These are phyloP conservation scores for Mustela erminea DNA, from an alignment of 2,797 vertebrate genomes.

Conservation along the genomic window DNA sequence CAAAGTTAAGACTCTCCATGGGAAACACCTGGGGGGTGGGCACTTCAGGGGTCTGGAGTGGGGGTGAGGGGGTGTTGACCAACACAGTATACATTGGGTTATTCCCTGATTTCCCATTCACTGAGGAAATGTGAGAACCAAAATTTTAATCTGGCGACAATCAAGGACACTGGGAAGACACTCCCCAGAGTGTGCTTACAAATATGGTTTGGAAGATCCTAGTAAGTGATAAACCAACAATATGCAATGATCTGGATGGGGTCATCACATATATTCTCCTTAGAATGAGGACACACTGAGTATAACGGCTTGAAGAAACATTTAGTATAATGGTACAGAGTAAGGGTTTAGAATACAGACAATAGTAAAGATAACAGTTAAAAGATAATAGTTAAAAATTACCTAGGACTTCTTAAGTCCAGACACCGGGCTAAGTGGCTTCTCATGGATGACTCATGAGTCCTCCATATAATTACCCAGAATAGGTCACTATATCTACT, in stretches of 20 bases:
- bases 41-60: not conserved
- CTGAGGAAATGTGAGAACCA: not conserved
- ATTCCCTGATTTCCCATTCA: not conserved
- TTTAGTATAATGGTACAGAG: not conserved
- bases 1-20: not conserved
- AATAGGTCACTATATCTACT: not conserved
- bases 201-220: not conserved
- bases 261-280: not conserved
- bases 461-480: not conserved
- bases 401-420: not conserved
- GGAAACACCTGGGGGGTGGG: not conserved
- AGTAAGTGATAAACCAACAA: not conserved
- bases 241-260: not conserved
- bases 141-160: not conserved
- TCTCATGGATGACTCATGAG: not conserved
- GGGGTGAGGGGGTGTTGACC: too few species aligned
- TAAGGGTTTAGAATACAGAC: not conserved
- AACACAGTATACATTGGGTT: not conserved
- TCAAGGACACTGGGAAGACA: not conserved
- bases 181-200: slow-evolving; percentile 5
- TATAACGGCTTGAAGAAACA: not conserved
- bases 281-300: not conserved
- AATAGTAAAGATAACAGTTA: not conserved
- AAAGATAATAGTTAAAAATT: slow-evolving; percentile 3
- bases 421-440: not conserved